Evolutionary conservation across 2,113 vertebrate genomes (phyloP), one percentile per base, ranked within the genome.

Genomic region (Salminus brasiliensis): DNA sequence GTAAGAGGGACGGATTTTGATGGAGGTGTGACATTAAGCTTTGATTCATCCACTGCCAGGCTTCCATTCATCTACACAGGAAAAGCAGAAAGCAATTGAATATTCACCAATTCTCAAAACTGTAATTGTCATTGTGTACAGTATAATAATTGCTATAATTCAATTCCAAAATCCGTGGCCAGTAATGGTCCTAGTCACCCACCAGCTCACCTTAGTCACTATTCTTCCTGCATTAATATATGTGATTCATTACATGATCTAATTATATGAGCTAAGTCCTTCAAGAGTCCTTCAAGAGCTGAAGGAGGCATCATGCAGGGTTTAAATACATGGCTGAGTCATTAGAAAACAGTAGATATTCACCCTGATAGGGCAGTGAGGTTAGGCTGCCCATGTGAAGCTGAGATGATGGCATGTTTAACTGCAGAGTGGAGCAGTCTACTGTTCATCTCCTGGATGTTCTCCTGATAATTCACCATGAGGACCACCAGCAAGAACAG

Each of bases 401-500:
- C 80, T 3, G 76, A n/a, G 43, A 83, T 83, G 32, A 95, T 83
- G 3, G 21, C 81, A 0, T 0, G 87, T 68, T 83, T 91, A 79
- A 92, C 66, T 32, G 89, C 25, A 0, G 89, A 72, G 15, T 85
- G 85, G 69, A 95, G 88, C 36, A 90, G 80, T 45, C 91, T 85
- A n/a, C 85, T 87, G 53, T 92, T 91, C 18, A 21, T 72, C 78
- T 88, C 88, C 81, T 93, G 90, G 5, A 80, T 34, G 4, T 81
- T 82, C 69, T 88, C 90, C 85, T 93, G 92, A 81, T 93, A 95
- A 90, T 94, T 95, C 83, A 94, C 81, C 87, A 93, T 84, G 73
- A 95, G 89, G 62, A 94, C 87, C 83, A 95, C 87, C 73, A 94
- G 52, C 53, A 95, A 84, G 83, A 95, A 94, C 0, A 94, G 76